These are phyloP conservation scores for Perizoma flavofasciatum DNA, from an alignment of 2,888 invertebrate genomes.

Conservation along the genomic window DNA sequence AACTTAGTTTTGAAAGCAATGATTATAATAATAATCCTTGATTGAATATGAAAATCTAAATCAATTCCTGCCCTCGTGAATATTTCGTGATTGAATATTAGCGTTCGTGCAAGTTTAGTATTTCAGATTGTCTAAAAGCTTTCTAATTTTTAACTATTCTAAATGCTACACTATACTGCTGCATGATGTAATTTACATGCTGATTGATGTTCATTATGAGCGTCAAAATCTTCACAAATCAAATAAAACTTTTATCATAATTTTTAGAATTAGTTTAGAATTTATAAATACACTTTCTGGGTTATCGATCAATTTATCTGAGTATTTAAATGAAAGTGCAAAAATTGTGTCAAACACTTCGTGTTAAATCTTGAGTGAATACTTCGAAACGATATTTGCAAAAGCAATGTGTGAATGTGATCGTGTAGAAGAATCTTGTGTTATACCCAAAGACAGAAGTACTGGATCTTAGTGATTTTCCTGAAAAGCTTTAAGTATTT, in stretches of 20 bases:
- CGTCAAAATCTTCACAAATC: slow-evolving; percentile 14
- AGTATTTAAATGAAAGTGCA: slow-evolving; percentile 37
- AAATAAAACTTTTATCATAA: not conserved
- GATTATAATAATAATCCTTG: slow-evolving; percentile 33
- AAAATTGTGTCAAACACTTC: slow-evolving; percentile 44
- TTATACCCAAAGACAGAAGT: slow-evolving; percentile 30
- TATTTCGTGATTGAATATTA: slow-evolving; percentile 44
- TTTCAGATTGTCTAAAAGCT: slow-evolving; percentile 61
- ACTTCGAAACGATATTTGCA: slow-evolving; percentile 52
- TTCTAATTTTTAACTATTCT: slow-evolving; percentile 62
- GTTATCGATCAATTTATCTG: not conserved
- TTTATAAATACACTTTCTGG: slow-evolving; percentile 2
- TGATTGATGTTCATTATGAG: slow-evolving; percentile 42
- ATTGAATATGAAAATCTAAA: slow-evolving; percentile 44
- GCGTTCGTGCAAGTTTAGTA: slow-evolving; percentile 35
- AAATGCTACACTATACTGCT: slow-evolving; percentile 62
- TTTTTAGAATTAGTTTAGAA: not conserved
- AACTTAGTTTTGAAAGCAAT: slow-evolving; percentile 50
- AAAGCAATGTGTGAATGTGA: slow-evolving; percentile 56
- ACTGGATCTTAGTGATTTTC: slow-evolving; percentile 29
- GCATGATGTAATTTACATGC: slow-evolving; percentile 60
- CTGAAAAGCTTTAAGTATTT: slow-evolving; percentile 46
- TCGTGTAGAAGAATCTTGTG: slow-evolving; percentile 44
- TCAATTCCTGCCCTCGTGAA: slow-evolving; percentile 55
- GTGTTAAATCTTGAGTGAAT: slow-evolving; percentile 44